Evolutionary conservation across 2,888 invertebrate genomes (phyloP).

Genomic region (Dastarcus helophoroides): DNA sequence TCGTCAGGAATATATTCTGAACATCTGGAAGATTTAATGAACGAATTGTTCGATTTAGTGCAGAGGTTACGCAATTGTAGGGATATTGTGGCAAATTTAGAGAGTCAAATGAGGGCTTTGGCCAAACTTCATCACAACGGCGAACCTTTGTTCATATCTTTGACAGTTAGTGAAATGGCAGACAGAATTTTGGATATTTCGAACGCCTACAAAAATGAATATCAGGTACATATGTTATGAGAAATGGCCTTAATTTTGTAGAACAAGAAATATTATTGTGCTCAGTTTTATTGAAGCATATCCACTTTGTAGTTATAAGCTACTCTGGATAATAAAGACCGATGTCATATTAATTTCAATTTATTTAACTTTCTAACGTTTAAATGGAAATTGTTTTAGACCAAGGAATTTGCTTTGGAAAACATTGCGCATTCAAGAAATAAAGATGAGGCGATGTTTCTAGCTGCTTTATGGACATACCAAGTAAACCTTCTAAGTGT

Average conservation of each 20-base stretch:
- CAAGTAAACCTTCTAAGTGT: slow-evolving; percentile 34
- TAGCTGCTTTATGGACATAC: slow-evolving; percentile 38
- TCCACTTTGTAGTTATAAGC: too few species aligned
- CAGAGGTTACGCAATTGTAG: slow-evolving; percentile 20
- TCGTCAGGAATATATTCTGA: slow-evolving; percentile 19
- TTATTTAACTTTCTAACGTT: neutral
- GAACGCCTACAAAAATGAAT: slow-evolving; percentile 35
- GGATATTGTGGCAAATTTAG: slow-evolving; percentile 22
- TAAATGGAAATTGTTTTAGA: slow-evolving; percentile 19
- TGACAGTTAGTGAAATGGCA: slow-evolving; percentile 23
- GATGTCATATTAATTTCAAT: too few species aligned
- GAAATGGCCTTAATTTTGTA: too few species aligned
- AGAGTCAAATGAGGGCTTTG: slow-evolving; percentile 28
- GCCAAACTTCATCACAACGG: slow-evolving; percentile 26
- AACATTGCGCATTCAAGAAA: slow-evolving; percentile 36
- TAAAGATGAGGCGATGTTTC: slow-evolving; percentile 36
- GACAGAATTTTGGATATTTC: slow-evolving; percentile 22
- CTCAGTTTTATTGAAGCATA: too few species aligned
- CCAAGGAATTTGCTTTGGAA: slow-evolving; percentile 32
- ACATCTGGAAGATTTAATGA: slow-evolving; percentile 19
- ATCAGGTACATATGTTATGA: too few species aligned
- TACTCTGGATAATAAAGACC: too few species aligned
- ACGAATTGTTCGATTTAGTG: slow-evolving; percentile 22
- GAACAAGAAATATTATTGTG: too few species aligned
- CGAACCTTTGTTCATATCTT: slow-evolving; percentile 30